Evolutionary conservation across 2,113 vertebrate genomes (phyloP), one percentile per base, ranked within the genome.

Genomic region (Aspiorhynchus laticeps): DNA sequence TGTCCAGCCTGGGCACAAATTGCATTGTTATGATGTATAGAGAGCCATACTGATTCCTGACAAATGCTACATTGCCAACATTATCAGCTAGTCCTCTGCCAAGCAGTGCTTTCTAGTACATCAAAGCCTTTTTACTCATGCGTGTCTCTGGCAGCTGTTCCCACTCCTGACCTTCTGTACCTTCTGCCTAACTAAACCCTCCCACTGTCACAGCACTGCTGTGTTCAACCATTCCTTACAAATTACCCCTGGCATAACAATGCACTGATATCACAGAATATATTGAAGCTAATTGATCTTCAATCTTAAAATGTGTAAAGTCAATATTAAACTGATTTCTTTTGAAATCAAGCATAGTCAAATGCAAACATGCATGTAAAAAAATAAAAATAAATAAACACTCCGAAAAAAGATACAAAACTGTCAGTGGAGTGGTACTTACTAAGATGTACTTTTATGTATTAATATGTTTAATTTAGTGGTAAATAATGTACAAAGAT

Each of bases 71-170:
- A 71, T 33, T 82, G 38, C 38, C 38, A 43, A 19, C 41, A 82
- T 82, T 41, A 46, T 67, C 33, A 61, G 53, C 38, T 28, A 31
- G n/a, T 41, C 17, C 38, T 65, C n/a, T 46, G 56, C 56, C 79
- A 80, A 31, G 33, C 28, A 63, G 14, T 82, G 31, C 41, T 82
- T 71, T 83, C 81, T 17, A 81, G 24, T 63, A 36, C 48, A 51
- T 71, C 41, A 83, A 71, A 83, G 63, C 28, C 7, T 69, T 69
- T 83, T 79, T 56, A 56, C 43, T 28, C 28, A 48, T 69, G 63
- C n/a, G 17, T 71, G 63, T 83, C 24, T 36, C 41, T 41, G 9
- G 43, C 81, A 83, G 81, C 81, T 83, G 81, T 83, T 83, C 65
- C 69, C 28, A 48, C 61, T 28, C 79, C 15, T 1, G 43, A 83